These are phyloP conservation scores for Alligator sinensis DNA, from an alignment of 2,113 vertebrate species.

Conservation along the genomic window DNA sequence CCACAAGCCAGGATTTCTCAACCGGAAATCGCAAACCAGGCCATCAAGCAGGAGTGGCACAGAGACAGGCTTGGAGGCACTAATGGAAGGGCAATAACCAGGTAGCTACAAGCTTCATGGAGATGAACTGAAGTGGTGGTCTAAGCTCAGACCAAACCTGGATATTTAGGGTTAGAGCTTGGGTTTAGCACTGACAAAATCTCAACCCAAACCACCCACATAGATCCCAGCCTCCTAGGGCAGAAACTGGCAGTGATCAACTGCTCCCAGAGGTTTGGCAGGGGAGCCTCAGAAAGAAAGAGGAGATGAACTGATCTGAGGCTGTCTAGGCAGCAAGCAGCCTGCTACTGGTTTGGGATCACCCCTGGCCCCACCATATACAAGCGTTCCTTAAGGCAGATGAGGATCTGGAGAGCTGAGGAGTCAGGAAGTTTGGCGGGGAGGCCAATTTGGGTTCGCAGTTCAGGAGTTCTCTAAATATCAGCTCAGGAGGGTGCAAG, in stretches of 20 bases:
- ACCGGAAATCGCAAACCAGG: not conserved
- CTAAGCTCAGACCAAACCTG: not conserved
- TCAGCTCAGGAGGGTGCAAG: not conserved
- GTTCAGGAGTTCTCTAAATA: not conserved
- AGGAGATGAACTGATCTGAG: accelerated
- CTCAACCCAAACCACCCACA: not conserved
- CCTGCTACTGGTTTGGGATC: not conserved
- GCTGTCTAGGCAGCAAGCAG: not conserved
- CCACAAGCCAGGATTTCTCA: not conserved
- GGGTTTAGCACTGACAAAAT: not conserved
- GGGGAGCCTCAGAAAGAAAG: not conserved
- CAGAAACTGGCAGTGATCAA: not conserved
- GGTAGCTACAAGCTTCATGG: not conserved
- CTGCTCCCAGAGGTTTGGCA: not conserved
- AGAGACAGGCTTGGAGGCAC: not conserved
- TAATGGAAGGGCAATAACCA: not conserved
- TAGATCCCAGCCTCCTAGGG: not conserved
- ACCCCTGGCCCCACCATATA: too few relatives aligned
- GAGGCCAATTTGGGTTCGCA: not conserved
- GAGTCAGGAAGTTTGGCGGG: not conserved
- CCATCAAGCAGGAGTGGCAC: not conserved
- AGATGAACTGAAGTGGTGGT: not conserved
- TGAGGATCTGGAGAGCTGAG: accelerated
- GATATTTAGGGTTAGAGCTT: not conserved
- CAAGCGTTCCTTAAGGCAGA: accelerated